Conservation (phyloP, 2,113 vertebrate species). For the Corythaeola cristata region DNA sequence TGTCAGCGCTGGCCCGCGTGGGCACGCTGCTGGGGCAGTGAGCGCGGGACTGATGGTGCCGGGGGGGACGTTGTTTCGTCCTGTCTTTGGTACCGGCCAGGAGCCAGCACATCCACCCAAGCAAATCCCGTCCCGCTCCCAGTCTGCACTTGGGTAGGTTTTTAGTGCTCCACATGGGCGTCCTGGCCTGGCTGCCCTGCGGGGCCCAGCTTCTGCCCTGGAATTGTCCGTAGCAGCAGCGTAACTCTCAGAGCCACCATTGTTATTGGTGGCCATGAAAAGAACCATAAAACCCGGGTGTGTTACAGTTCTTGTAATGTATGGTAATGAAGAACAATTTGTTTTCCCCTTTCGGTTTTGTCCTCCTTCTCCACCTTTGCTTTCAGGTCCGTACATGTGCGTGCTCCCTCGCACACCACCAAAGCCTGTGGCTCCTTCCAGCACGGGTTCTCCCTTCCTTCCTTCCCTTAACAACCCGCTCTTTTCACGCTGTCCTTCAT, state of each 20-base stretch:
- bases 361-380: not conserved
- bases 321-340: slow-evolving; percentile 37
- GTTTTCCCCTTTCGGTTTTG: slow-evolving; percentile 29
- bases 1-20: accelerated
- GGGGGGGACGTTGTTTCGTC: accelerated
- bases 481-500: not conserved
- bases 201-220: slow-evolving; percentile 1
- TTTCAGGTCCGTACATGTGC: not conserved
- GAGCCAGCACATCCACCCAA: not conserved
- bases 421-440: not conserved
- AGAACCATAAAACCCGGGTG: slow-evolving; percentile 50
- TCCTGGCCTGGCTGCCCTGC: not conserved
- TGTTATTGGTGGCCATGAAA: slow-evolving; percentile 68
- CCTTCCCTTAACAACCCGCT: not conserved
- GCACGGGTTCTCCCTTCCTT: not conserved
- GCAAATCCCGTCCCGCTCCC: not conserved
- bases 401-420: not conserved
- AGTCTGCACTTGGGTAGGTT: not conserved
- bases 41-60: accelerated
- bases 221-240: slow-evolving; percentile 56
- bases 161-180: not conserved
- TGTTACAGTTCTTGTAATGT: slow-evolving; percentile 38
- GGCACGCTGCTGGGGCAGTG: not conserved
- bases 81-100: not conserved
- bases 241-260: slow-evolving; percentile 40